These are phyloP conservation scores for Calypte anna DNA, from an alignment of 2,113 vertebrate species.

Conservation along the genomic window DNA sequence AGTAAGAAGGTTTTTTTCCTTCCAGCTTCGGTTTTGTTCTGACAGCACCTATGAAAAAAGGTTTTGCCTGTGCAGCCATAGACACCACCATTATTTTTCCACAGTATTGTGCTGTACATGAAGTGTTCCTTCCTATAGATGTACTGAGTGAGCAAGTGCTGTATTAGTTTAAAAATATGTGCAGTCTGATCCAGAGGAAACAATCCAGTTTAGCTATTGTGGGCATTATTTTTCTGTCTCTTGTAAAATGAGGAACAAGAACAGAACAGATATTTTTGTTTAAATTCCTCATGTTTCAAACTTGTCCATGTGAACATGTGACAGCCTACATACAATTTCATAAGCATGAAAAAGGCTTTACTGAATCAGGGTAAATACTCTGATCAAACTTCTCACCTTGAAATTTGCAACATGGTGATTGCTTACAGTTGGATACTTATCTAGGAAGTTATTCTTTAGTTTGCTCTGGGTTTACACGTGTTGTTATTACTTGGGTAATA, in stretches of 20 bases:
- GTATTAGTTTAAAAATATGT: not conserved
- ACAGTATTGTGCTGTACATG: not conserved
- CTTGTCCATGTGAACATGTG: not conserved
- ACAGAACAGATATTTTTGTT: not conserved
- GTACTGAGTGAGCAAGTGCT: not conserved
- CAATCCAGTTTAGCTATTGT: not conserved
- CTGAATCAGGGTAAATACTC: not conserved
- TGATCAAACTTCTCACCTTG: not conserved
- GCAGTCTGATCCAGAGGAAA: not conserved
- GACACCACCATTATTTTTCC: not conserved
- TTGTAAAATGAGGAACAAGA: not conserved
- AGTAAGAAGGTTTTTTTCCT: not conserved
- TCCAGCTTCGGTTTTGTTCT: not conserved
- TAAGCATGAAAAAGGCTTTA: not conserved
- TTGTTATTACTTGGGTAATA: no score
- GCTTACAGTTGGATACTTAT: no score
- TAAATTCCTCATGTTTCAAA: not conserved
- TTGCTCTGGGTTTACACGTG: no score
- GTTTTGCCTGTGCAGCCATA: not conserved
- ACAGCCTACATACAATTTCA: not conserved
- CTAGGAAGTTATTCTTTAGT: no score
- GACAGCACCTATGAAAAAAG: not conserved
- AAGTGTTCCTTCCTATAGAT: not conserved
- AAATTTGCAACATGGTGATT: not conserved
- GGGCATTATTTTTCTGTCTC: not conserved